These are phyloP conservation scores for Tinea semifulvella DNA, from an alignment of 2,888 invertebrate species.

Conservation along the genomic window DNA sequence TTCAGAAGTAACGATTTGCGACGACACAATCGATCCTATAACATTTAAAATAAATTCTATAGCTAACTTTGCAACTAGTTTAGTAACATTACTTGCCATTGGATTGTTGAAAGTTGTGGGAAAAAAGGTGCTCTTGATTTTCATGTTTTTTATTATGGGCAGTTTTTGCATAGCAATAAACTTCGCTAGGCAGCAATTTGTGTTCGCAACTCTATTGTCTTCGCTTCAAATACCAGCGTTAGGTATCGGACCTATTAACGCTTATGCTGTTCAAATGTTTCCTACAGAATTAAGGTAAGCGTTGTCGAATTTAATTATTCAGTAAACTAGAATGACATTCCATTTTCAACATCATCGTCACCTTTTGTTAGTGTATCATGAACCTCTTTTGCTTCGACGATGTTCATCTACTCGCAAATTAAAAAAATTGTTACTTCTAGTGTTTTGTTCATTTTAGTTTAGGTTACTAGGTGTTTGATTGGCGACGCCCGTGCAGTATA, in stretches of 20 bases:
- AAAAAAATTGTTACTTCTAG: too few relatives aligned
- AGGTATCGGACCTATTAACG: constrained; percentile 51
- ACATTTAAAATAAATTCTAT: constrained; percentile 44
- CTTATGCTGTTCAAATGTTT: constrained; percentile 51
- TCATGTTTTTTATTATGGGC: constrained; percentile 37
- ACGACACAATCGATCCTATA: constrained; percentile 39
- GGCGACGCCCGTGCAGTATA: too few relatives aligned
- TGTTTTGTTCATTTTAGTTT: too few relatives aligned
- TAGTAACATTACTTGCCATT: constrained; percentile 39
- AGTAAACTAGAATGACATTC: too few relatives aligned
- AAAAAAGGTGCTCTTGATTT: constrained; percentile 43
- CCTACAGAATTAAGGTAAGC: constrained; percentile 53
- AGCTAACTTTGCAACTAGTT: constrained; percentile 37
- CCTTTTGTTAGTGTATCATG: too few relatives aligned
- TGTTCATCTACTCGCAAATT: too few relatives aligned
- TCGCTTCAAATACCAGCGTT: constrained; percentile 41
- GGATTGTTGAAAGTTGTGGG: constrained; percentile 43
- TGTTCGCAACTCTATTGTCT: constrained; percentile 46
- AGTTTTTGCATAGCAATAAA: constrained; percentile 40
- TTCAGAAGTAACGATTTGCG: constrained; percentile 29
- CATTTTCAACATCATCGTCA: too few relatives aligned
- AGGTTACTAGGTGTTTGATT: too few relatives aligned
- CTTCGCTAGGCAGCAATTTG: constrained; percentile 39
- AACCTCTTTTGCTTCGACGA: too few relatives aligned
- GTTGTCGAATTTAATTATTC: too few relatives aligned